phyloP scores from a whole-genome alignment of 1,140 invertebrate species.

The Metaphire vulgaris region DNA sequence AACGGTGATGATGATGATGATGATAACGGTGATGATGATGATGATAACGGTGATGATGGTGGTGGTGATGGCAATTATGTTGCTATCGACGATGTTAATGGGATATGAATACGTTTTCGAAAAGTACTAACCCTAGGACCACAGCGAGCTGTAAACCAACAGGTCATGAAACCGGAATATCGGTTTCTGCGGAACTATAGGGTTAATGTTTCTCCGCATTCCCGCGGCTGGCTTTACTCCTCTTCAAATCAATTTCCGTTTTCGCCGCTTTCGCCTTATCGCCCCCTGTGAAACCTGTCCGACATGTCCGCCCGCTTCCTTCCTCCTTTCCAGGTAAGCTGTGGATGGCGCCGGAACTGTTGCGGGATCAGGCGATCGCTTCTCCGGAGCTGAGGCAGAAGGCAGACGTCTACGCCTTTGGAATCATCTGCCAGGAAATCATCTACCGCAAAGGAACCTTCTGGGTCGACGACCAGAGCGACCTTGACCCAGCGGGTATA shows the following conservation, averaged over 20 bases:
- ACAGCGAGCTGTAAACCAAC: too few relatives aligned
- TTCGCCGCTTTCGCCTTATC: too few relatives aligned
- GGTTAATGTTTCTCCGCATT: too few relatives aligned
- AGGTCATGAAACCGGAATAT: too few relatives aligned
- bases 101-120: too few relatives aligned
- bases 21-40: neutral
- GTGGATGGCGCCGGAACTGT: constrained; percentile 54
- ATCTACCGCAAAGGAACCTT: constrained; percentile 61
- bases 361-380: constrained; percentile 38
- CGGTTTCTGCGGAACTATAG: too few relatives aligned
- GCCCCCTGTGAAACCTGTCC: too few relatives aligned
- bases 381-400: constrained; percentile 63
- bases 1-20: neutral
- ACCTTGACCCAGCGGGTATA: neutral
- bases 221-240: too few relatives aligned
- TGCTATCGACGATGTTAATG: neutral
- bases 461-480: constrained; percentile 3
- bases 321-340: constrained; percentile 16
- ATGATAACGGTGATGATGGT: neutral
- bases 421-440: constrained; percentile 81
- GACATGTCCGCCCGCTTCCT: too few relatives aligned
- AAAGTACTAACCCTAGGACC: too few relatives aligned
- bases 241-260: too few relatives aligned
- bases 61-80: neutral
- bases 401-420: constrained; percentile 91